Evolutionary conservation across 1,140 invertebrate genomes (phyloP).

Genomic region (Pogonomyrmex barbatus): DNA sequence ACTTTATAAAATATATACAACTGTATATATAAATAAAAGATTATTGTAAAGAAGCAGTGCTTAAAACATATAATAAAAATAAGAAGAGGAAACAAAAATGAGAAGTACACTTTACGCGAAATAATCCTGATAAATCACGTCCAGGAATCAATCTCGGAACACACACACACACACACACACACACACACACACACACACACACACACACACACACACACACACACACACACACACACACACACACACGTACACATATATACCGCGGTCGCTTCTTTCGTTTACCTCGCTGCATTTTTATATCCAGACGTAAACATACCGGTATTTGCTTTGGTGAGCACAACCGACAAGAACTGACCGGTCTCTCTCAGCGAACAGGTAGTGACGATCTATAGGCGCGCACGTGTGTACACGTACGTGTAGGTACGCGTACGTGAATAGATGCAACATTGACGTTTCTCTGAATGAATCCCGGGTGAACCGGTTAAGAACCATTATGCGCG

Average conservation of each 20-base stretch:
- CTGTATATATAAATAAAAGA: background rate
- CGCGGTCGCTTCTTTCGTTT: conserved; percentile 14
- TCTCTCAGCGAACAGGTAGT: conserved; percentile 54
- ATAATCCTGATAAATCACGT: conserved; percentile 1
- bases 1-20: background rate
- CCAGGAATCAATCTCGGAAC: conserved; percentile 29
- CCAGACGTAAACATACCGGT: conserved; percentile 52
- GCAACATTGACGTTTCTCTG: conserved; percentile 71
- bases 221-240: too few species aligned
- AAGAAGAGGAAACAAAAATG: background rate
- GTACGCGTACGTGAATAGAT: conserved; percentile 49
- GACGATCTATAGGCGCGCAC: conserved; percentile 45
- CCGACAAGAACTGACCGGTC: conserved; percentile 48
- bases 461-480: conserved; percentile 78
- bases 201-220: too few species aligned
- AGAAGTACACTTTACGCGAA: background rate
- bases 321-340: conserved; percentile 43
- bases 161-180: background rate
- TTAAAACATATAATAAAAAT: background rate
- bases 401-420: background rate
- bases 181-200: background rate
- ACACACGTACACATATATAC: background rate
- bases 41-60: background rate
- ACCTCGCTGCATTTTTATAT: conserved; percentile 45
- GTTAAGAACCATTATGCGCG: conserved; percentile 78